Evolutionary conservation across 2,888 invertebrate species (phyloP), one percentile per base, ranked within the genome.

Genomic region (Phania funesta): DNA sequence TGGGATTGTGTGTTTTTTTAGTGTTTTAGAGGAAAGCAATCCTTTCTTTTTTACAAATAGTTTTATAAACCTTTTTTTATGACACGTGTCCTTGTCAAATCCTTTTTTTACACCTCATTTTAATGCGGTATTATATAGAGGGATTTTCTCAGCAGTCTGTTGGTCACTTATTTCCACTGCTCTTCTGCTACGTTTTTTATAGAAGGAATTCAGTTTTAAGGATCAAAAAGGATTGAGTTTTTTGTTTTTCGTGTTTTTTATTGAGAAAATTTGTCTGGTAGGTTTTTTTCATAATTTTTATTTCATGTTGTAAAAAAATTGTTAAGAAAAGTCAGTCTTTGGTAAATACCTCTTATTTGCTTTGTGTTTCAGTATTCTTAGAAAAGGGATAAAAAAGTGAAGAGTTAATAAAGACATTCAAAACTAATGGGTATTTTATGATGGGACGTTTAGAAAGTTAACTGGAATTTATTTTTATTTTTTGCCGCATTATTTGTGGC

Each of bases 41-140:
- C 67, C 67, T 81, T 71, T 75, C 26, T 71, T 80, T 9, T 16
- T 8, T 16, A 35, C 9, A 38, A 29, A 9, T 24, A 11, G 29
- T 20, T 75, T 75, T 75, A 74, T 68, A 41, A 38, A 11, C 1
- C 11, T 32, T 74, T 71, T 56, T 74, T 70, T 78, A 74, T 75
- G 65, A 60, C 78, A 67, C 78, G 74, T 70, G 78, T 75, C 78
- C 70, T 75, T 78, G 78, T 26, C 9, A 35, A 11, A 58, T 64
- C 38, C 58, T 70, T 74, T 62, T 54, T 76, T 76, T 48, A 29
- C 54, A 78, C 48, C 52, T 58, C 41, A 60, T 50, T 68, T 68
- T 52, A 2, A 16, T 74, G 82, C 35, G 82, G 78, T 65, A 73
- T 54, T 52, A 20, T 35, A 52, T 32, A 65, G 74, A 68, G 74